These are phyloP conservation scores for Oreamnos americanus DNA, from an alignment of 2,113 vertebrate genomes.

Conservation along the genomic window DNA sequence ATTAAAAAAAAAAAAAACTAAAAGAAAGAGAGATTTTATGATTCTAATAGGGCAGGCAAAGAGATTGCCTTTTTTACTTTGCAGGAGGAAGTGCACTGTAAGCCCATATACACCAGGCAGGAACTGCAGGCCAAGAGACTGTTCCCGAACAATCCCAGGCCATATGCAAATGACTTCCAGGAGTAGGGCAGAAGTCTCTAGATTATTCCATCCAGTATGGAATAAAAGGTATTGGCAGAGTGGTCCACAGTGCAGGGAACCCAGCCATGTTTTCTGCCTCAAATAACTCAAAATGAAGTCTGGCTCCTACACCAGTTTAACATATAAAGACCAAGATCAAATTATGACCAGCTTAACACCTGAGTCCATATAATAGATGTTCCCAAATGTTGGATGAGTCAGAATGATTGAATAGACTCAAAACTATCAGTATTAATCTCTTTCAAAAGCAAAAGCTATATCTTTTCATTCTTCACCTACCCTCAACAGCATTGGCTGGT, in stretches of 20 bases:
- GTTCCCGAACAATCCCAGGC: background rate
- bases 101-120: background rate
- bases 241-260: background rate
- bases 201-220: background rate
- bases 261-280: background rate
- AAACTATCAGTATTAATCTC: background rate
- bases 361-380: background rate
- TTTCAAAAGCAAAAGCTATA: background rate
- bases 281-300: background rate
- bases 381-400: background rate
- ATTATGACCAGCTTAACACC: background rate
- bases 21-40: slow-evolving; percentile 39
- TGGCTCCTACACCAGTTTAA: background rate
- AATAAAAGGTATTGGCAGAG: background rate
- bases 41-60: slow-evolving; percentile 20
- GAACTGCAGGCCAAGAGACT: background rate
- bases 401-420: background rate
- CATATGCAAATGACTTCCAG: background rate
- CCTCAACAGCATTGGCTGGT: background rate
- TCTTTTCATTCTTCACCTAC: background rate
- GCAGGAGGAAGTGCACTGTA: background rate
- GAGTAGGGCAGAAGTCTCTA: background rate
- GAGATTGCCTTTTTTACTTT: background rate
- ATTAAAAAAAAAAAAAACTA: slow-evolving; percentile 47
- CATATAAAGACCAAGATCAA: background rate